phyloP scores from a whole-genome alignment of 2,888 invertebrate genomes.

The Temnothorax ravouxi region DNA sequence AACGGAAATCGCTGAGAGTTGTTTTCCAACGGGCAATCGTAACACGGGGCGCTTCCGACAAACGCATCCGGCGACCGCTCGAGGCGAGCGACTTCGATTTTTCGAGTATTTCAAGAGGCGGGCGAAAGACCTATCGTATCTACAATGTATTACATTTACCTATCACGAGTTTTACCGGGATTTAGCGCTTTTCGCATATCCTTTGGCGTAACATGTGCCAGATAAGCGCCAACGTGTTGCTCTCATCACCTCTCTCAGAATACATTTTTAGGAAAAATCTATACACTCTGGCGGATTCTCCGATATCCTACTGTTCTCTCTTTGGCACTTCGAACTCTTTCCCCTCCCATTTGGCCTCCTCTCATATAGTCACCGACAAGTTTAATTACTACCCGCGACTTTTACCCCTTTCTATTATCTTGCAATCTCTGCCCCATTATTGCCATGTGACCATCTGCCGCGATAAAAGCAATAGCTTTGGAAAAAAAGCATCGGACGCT shows the following conservation, averaged over 20 bases:
- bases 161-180: constrained; percentile 39
- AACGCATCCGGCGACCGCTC: constrained; percentile 26
- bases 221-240: constrained; percentile 72
- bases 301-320: constrained; percentile 16
- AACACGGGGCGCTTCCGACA: constrained; percentile 30
- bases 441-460: constrained; percentile 71
- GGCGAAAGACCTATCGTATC: neutral
- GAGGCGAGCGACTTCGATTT: constrained; percentile 56
- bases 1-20: constrained; percentile 51
- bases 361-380: constrained; percentile 66
- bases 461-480: constrained; percentile 66
- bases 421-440: constrained; percentile 62
- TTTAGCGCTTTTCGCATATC: constrained; percentile 58
- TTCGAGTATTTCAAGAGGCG: constrained; percentile 28
- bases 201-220: constrained; percentile 30
- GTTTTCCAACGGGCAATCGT: constrained; percentile 44
- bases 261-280: constrained; percentile 70
- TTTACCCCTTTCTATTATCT: neutral
- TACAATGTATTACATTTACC: constrained; percentile 61
- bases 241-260: constrained; percentile 53
- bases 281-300: neutral
- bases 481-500: constrained; percentile 65
- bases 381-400: constrained; percentile 69
- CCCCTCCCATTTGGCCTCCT: constrained; percentile 30
- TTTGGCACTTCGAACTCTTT: constrained; percentile 39